Conservation (phyloP, 2,797 vertebrate species). For the Eptatretus atami region DNA sequence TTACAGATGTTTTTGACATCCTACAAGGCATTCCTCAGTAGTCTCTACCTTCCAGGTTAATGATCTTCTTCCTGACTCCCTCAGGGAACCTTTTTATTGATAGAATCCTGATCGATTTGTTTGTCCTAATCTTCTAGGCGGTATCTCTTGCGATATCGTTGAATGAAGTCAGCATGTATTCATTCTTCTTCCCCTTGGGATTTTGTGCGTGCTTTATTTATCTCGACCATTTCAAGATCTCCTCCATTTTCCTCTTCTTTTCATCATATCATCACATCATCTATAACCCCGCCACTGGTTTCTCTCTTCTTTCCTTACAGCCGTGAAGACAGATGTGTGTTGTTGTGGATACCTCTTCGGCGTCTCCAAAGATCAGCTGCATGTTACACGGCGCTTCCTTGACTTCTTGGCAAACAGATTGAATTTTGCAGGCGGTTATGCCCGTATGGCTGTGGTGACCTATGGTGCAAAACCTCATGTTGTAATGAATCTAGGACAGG, state of each 20-base stretch:
- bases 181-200: too few species aligned
- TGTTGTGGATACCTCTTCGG: background rate
- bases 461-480: background rate
- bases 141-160: too few species aligned
- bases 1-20: background rate
- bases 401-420: background rate
- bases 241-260: too few species aligned
- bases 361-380: background rate
- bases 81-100: too few species aligned
- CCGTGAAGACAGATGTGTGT: background rate
- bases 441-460: conserved; percentile 1
- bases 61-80: too few species aligned
- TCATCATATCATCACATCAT: too few species aligned
- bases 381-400: background rate
- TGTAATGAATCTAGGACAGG: background rate
- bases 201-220: too few species aligned
- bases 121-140: too few species aligned
- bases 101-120: too few species aligned
- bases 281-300: too few species aligned
- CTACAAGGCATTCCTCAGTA: background rate
- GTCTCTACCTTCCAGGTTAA: background rate
- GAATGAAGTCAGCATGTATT: too few species aligned
- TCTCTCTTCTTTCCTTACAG: background rate
- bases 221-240: too few species aligned
- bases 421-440: background rate